Evolutionary conservation across 2,113 vertebrate species (phyloP), one percentile per base, ranked within the genome.

Genomic region (Eidolon helvum): DNA sequence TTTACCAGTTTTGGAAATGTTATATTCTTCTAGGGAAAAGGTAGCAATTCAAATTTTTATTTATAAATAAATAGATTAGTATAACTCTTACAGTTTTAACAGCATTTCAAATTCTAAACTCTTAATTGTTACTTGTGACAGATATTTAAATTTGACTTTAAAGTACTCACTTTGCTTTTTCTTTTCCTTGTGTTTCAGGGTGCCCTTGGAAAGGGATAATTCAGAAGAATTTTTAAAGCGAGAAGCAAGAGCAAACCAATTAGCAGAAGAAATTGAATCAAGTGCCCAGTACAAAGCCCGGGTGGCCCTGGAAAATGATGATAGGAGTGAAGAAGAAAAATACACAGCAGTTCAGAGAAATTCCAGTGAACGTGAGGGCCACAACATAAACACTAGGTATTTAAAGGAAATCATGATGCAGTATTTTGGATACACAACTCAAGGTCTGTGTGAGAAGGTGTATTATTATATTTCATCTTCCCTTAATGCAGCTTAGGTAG

Each of bases 251-350:
- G 99, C 99, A 94, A 99, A 99, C 93, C 99, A 99, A 98, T 99
- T 99, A 98, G 99, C 99, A n/a, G 99, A 99, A 97, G 99, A 99
- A 98, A 99, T 99, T 72, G 99, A 99, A 99, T 99, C 99, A 98
- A 99, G 99, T 96, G 99, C 99, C 97, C 99, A 99, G 75, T 99
- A 99, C 98, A 99, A 99, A 98, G 99, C 99, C 97, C 99, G 99
- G 5, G 99, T 99, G 97, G 99, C 99, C 87, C 98, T 99, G 98
- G 99, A 99, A 99, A 99, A 99, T 79, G 99, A 99, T 84, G 99
- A 99, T 43, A 99, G 99, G 78, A 99, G 99, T 15, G 99, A 99
- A 98, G 99, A 99, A 98, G 99, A 99, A 97, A 99, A 99, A 98
- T 99, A 99, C 66, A 99, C 99, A 33, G 99, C 99, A 94, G 99